Evolutionary conservation across 2,113 vertebrate genomes (phyloP).

Genomic region (Tinamus guttatus): DNA sequence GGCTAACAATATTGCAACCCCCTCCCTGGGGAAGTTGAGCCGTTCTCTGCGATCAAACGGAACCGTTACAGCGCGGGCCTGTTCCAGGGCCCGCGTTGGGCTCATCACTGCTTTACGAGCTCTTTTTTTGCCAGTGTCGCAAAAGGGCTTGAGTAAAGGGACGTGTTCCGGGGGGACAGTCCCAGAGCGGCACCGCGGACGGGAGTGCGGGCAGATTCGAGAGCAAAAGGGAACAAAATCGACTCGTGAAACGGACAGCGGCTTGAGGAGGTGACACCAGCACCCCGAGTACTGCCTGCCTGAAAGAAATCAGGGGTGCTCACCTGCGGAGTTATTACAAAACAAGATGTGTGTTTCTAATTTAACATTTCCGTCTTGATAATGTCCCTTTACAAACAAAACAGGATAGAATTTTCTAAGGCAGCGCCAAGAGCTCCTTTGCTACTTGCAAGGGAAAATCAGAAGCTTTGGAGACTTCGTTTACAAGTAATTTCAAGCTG

Average conservation of each 20-base stretch:
- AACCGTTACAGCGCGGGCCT: neutral
- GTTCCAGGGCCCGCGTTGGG: neutral
- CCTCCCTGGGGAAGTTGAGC: neutral
- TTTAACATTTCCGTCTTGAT: neutral
- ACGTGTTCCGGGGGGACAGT: neutral
- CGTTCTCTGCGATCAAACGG: neutral
- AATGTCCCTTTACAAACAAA: neutral
- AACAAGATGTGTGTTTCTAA: neutral
- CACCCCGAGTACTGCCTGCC: neutral
- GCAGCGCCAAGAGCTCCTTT: constrained; percentile 7
- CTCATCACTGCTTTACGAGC: neutral
- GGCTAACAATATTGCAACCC: neutral
- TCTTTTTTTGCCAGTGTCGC: neutral
- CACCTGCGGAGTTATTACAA: neutral
- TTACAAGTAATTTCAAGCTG: constrained; percentile 42
- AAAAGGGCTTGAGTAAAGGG: neutral
- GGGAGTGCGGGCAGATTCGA: neutral
- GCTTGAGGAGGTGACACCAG: neutral
- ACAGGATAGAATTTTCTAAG: constrained; percentile 2
- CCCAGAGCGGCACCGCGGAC: accelerated
- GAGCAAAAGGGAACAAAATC: neutral
- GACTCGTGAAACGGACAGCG: accelerated
- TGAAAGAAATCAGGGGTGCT: neutral
- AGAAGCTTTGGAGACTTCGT: neutral
- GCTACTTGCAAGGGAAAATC: constrained; percentile 18